Conservation (phyloP, 2,113 vertebrate genomes). For the Corydoras maculifer region DNA sequence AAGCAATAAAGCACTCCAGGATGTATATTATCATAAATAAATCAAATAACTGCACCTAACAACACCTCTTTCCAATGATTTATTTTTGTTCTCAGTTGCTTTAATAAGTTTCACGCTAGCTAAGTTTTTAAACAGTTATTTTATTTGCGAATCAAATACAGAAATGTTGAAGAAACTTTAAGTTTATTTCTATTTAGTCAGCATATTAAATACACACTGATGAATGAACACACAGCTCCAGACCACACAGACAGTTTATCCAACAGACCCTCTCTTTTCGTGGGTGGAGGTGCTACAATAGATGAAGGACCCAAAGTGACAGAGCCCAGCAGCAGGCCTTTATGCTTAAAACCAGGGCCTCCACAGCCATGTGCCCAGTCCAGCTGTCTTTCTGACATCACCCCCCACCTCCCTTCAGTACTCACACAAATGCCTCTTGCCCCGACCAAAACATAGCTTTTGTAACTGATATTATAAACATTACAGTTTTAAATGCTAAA, state of each 20-base stretch:
- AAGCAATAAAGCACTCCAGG: no score
- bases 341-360: slow-evolving; percentile 28
- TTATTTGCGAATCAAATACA: no score
- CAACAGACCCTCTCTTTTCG: slow-evolving; percentile 6
- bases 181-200: neutral
- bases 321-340: slow-evolving; percentile 31
- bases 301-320: slow-evolving; percentile 29
- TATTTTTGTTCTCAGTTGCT: no score
- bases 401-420: neutral
- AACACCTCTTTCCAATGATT: no score
- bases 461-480: no score
- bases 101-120: no score
- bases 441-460: no score
- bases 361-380: slow-evolving; percentile 30
- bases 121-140: no score
- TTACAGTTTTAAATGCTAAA: no score
- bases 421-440: neutral
- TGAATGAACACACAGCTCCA: slow-evolving; percentile 1
- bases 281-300: slow-evolving; percentile 20
- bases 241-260: slow-evolving; percentile 17
- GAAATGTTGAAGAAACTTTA: no score
- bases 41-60: no score
- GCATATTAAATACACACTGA: neutral
- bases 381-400: slow-evolving; percentile 30
- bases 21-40: no score